Base-by-base conservation (phyloP, 2,113 vertebrate species). In the Oryzias javanicus region DNA sequence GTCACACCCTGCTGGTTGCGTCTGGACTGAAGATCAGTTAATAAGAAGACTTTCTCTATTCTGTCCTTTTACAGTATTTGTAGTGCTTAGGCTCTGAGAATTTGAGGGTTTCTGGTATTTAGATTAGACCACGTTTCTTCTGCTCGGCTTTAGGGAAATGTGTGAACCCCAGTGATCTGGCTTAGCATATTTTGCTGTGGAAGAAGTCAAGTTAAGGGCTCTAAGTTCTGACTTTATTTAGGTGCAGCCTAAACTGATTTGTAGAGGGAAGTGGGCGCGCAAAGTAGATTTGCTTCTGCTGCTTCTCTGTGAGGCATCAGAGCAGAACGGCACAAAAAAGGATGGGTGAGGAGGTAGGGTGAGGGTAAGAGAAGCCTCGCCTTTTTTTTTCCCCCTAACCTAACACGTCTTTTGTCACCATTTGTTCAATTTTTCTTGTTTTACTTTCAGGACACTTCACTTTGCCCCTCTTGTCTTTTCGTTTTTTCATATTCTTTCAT, bases 161-260 rank as follows among this genome's bases (percentile, higher is more conserved):
- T 71, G 68, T 76, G 70, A 81, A 80, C 74, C 80, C 67, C 24
- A 14, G 52, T 77, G 78, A 76, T 76, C 64, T 72, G 75, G 67
- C 70, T 85, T 74, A 82, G 74, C 74, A 78, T 79, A 74, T 80
- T 83, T 78, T 69, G 42, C 69, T 71, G 50, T 65, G 71, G 70
- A 60, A 41, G 61, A 16, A 65, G 62, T 67, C 45, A 81, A 83
- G 81, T 46, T 56, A 46, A 60, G 52, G 51, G 70, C 67, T 77
- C 54, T 65, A 72, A 83, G 73, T 24, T 57, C 42, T 17, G 78
- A 84, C 76, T 85, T 82, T 72, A 86, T 89, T 88, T 85, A 68
- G 75, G 67, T 82, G 71, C 76, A 73, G 71, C 60, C 76, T 76
- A 60, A 80, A 86, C 79, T 86, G 72, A 86, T 89, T 87, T 87